Conservation (phyloP, 2,888 invertebrate genomes). For the Cephus runcator region DNA sequence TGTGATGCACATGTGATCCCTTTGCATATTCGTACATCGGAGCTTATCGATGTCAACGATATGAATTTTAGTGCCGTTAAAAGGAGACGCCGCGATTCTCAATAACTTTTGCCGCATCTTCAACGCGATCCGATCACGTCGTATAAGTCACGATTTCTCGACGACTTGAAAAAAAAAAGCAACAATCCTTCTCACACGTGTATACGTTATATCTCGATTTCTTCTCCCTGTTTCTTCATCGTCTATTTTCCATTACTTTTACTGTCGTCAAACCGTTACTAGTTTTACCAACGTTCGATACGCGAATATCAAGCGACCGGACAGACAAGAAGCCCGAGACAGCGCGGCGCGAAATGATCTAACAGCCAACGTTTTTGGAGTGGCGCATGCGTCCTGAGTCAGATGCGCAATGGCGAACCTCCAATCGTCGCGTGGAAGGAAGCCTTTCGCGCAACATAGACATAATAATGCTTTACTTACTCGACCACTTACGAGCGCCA, state of each 20-base stretch:
- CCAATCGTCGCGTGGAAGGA: neutral
- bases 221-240: neutral
- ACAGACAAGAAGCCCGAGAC: neutral
- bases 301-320: neutral
- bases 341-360: conserved; percentile 5
- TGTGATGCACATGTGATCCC: neutral
- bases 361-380: neutral
- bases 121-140: neutral
- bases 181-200: neutral
- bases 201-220: neutral
- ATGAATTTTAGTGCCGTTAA: neutral
- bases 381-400: neutral
- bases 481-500: neutral
- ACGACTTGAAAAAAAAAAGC: neutral
- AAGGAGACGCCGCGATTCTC: neutral
- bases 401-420: neutral
- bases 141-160: neutral
- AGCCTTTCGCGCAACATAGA: neutral
- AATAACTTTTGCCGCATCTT: neutral
- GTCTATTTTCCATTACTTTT: neutral
- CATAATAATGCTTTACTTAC: neutral
- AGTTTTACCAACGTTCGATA: neutral
- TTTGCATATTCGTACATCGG: neutral
- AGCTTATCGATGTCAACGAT: neutral
- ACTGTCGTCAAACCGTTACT: neutral